These are phyloP conservation scores for Oreochromis mossambicus DNA, from an alignment of 2,797 vertebrate species.

Conservation along the genomic window DNA sequence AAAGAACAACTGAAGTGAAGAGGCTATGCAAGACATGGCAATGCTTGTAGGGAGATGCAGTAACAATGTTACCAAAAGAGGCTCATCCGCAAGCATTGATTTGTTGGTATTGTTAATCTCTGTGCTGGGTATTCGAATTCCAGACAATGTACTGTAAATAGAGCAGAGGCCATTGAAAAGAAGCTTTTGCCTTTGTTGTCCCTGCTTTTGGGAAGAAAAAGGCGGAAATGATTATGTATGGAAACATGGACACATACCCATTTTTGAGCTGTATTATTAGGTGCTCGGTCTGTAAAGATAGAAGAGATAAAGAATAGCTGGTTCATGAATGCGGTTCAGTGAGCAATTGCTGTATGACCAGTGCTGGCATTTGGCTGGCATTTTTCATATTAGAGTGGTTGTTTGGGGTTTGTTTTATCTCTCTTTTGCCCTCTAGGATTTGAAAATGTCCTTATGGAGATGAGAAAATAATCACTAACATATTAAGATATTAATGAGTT, in stretches of 20 bases:
- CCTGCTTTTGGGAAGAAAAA: slow-evolving; percentile 19
- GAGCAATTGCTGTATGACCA: slow-evolving; percentile 11
- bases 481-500: slow-evolving; percentile 2
- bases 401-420: slow-evolving; percentile 16
- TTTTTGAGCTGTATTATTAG: neutral
- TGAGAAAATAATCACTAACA: slow-evolving; percentile 15
- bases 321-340: slow-evolving; percentile 22
- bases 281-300: neutral
- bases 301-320: neutral
- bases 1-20: slow-evolving; percentile 29
- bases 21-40: slow-evolving; percentile 8
- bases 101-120: slow-evolving; percentile 48
- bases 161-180: slow-evolving; percentile 29
- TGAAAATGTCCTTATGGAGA: neutral
- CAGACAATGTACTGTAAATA: slow-evolving; percentile 39
- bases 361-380: slow-evolving; percentile 46
- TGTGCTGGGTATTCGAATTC: slow-evolving; percentile 22
- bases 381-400: slow-evolving; percentile 33
- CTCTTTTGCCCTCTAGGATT: neutral
- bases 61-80: slow-evolving; percentile 42
- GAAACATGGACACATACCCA: neutral
- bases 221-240: neutral
- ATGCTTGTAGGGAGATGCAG: slow-evolving; percentile 27
- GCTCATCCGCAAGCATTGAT: slow-evolving; percentile 49
- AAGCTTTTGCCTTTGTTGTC: slow-evolving; percentile 12